phyloP scores from a whole-genome alignment of 1,140 invertebrate genomes.

The Rhizoglyphus robini region DNA sequence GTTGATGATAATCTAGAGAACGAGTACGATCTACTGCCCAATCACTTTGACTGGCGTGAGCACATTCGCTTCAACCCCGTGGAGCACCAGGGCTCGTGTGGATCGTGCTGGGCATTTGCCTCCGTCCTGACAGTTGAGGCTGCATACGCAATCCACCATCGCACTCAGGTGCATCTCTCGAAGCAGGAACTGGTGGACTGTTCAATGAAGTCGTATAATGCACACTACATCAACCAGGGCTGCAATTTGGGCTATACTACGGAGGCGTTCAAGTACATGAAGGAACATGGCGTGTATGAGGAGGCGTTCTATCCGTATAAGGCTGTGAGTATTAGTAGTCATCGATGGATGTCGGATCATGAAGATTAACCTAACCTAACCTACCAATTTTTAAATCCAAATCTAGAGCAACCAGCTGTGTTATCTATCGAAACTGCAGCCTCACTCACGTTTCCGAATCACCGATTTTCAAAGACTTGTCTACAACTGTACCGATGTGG shows the following conservation, averaged over 20 bases:
- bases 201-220: constrained; percentile 54
- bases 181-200: constrained; percentile 97
- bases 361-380: not conserved
- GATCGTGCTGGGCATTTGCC: constrained; percentile 30
- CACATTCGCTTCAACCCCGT: constrained; percentile 35
- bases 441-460: no score
- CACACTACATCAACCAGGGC: constrained; percentile 43
- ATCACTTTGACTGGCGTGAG: constrained; percentile 34
- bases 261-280: constrained; percentile 48
- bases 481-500: not conserved
- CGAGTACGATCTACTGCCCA: constrained; percentile 15
- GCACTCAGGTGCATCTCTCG: constrained; percentile 71
- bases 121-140: constrained; percentile 23
- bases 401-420: no score
- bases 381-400: no score
- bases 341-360: no score
- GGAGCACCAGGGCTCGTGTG: constrained; percentile 34
- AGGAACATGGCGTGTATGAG: not conserved
- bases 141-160: constrained; percentile 31
- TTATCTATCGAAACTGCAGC: no score
- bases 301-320: not conserved
- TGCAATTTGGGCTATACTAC: constrained; percentile 90
- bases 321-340: no score
- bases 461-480: not conserved
- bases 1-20: no score